Base-by-base conservation (phyloP, 2,113 vertebrate genomes). In the Bothrops jararaca region DNA sequence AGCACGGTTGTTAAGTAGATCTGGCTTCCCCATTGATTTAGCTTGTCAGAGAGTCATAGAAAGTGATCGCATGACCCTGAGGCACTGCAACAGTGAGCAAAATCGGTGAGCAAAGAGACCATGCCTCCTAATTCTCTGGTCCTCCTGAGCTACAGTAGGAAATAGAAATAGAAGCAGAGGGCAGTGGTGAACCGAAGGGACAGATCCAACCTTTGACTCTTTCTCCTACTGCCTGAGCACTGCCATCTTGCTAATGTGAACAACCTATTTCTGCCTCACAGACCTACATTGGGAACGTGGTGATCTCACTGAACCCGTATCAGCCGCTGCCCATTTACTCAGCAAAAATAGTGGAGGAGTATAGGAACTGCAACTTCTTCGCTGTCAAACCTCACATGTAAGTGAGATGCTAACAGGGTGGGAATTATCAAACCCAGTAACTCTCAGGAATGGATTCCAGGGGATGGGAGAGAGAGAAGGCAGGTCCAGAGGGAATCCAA, bases 281-380 rank as follows among this genome's bases (percentile, higher is more conserved):
- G 98, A 98, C 98, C 0, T 98, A 98, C 93, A 98, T 98, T 0
- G 98, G 98, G 64, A 97, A 95, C 0, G 98, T 98, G 95, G 95
- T 98, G 95, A 96, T 98, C 93, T 98, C 98, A 0, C 95, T 98
- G 95, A 98, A 98, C 53, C 98, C 98, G 0, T 98, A 98, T 94
- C 91, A 91, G 24, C 69, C 95, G 2, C 96, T 98, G 94, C 96
- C 98, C 90, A 98, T 98, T 97, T 98, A 98, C 91, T 96, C 96
- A 57, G 96, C 96, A 0, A 97, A 98, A 90, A 97, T 93, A 80
- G 96, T 98, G 93, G 95, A 96, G 90, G 95, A 97, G 18, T 98
- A 98, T 26, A 95, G 4, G 89, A 94, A 97, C 90, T 96, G 95
- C 92, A 98, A 96, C 92, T 97, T 98, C 95, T 98, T 97, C 0